Evolutionary conservation across 1,140 invertebrate genomes (phyloP), one percentile per base, ranked within the genome.

Genomic region (Drosophila funebris): DNA sequence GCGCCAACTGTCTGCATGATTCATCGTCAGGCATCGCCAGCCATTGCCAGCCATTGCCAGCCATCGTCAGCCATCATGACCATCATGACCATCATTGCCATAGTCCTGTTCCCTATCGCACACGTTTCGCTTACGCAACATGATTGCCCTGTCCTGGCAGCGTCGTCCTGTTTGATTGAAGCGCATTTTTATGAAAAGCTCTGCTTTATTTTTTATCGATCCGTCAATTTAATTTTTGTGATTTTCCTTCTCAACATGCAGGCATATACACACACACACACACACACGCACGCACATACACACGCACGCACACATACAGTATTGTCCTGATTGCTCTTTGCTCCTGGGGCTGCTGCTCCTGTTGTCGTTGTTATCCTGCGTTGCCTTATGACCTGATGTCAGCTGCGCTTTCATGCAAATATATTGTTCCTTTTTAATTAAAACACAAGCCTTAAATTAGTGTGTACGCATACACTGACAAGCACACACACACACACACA

Each of bases 361-460:
- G 63, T 39, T 52, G 73, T 24, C 60, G 39, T 33, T 60, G 43
- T 57, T 36, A 53, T 67, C 54, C 43, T 58, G 33, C 11, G 54
- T 31, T 68, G 64, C 74, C 76, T 71, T 77, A 68, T 85, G 74
- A 73, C 83, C 77, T 78, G 82, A 75, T 85, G 81, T 77, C 74
- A 80, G 69, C 77, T 80, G 69, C 52, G 77, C 58, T 77, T 77
- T 62, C 78, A 87, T 87, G 82, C 83, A 85, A 85, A 85, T 85
- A 82, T 88, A 88, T 87, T 88, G 75, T 87, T 87, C 62, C 78
- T 82, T 87, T 87, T 87, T 87, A 87, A 87, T 87, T 87, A 87
- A 87, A 87, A 88, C 75, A 88, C 82, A 88, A 82, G 83, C 56
- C 75, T 88, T 85, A 87, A 88, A 88, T 87, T 88, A 78, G 75